A percentile compares a stretch with the other conserved stretches of the same genome.
These are phyloP conservation scores for Erebia aethiops DNA, from an alignment of 2,888 invertebrate genomes.

Conservation along the genomic window DNA sequence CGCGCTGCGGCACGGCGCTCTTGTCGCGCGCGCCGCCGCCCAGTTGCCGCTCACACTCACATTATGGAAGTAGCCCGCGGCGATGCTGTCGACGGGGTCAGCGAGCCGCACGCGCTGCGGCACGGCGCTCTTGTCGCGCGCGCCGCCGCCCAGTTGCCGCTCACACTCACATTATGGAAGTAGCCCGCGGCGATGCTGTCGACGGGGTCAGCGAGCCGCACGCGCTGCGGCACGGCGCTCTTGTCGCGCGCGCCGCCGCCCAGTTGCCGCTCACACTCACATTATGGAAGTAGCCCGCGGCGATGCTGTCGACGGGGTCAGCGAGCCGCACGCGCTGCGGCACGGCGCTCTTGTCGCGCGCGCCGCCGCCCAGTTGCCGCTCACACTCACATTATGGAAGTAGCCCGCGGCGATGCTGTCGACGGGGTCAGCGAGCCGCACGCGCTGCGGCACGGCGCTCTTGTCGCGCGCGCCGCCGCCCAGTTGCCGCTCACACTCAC, in stretches of 20 bases:
- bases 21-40: constrained; percentile 83
- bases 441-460: constrained; percentile 84
- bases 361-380: constrained; percentile 86
- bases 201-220: constrained; percentile 62
- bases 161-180: no score
- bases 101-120: constrained; percentile 77
- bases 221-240: constrained; percentile 84
- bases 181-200: constrained; percentile 82
- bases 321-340: constrained; percentile 77
- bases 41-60: constrained; percentile 87
- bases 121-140: constrained; percentile 83
- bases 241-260: constrained; percentile 83
- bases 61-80: constrained; percentile 85
- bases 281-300: constrained; percentile 85
- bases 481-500: constrained; percentile 87
- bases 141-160: constrained; percentile 86
- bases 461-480: constrained; percentile 83
- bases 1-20: constrained; percentile 84
- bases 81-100: constrained; percentile 69
- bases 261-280: constrained; percentile 87
- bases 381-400: no score
- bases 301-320: constrained; percentile 69
- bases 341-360: constrained; percentile 83
- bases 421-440: constrained; percentile 62
- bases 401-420: constrained; percentile 82